Conservation (phyloP, 2,888 invertebrate genomes). For the Rutpela maculata region DNA sequence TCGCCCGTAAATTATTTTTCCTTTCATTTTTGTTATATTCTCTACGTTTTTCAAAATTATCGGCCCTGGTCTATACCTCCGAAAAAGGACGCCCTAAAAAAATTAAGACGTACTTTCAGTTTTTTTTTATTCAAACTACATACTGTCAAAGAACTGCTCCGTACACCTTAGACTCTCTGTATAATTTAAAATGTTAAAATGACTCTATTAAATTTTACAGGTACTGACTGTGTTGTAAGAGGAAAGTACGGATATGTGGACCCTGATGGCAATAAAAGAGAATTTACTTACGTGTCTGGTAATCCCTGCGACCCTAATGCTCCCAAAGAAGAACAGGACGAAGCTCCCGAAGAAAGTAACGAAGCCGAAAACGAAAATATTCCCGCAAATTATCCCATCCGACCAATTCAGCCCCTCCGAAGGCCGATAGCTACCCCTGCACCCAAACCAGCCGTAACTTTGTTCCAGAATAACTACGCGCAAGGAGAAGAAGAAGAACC, state of each 20-base stretch:
- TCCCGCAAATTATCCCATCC: constrained; percentile 80
- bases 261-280: constrained; percentile 89
- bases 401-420: constrained; percentile 73
- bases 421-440: constrained; percentile 70
- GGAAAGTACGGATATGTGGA: constrained; percentile 93
- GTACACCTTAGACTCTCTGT: too few species aligned
- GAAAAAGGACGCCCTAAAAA: too few species aligned
- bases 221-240: constrained; percentile 89
- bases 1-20: too few species aligned
- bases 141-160: too few species aligned
- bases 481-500: constrained; percentile 79
- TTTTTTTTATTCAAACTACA: too few species aligned
- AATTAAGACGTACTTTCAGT: too few species aligned
- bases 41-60: too few species aligned
- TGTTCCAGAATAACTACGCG: constrained; percentile 84
- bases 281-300: constrained; percentile 91
- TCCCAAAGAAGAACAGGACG: constrained; percentile 81
- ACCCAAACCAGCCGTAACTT: constrained; percentile 78
- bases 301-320: constrained; percentile 91
- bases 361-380: constrained; percentile 78
- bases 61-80: too few species aligned
- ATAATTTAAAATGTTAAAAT: neutral
- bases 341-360: constrained; percentile 71
- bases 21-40: too few species aligned
- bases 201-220: constrained; percentile 25